phyloP scores from a whole-genome alignment of 2,113 vertebrate genomes.

The Casuarius casuarius region DNA sequence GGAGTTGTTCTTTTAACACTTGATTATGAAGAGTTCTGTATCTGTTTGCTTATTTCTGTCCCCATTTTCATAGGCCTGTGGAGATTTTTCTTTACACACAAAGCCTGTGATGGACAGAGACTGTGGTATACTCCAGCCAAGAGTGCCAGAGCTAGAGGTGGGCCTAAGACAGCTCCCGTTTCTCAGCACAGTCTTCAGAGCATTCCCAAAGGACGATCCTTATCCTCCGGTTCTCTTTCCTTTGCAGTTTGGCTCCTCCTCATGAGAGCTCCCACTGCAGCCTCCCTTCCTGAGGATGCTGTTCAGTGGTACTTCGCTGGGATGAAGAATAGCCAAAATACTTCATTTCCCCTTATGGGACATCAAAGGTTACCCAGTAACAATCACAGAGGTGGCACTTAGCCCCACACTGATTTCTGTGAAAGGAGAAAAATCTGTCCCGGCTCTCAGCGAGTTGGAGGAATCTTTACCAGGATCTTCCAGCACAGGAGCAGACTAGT shows the following conservation, averaged over 20 bases:
- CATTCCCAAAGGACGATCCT: fast-evolving
- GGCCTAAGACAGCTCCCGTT: not conserved
- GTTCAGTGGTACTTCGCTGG: not conserved
- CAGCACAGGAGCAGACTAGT: not conserved
- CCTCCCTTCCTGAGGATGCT: fast-evolving
- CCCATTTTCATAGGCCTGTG: not conserved
- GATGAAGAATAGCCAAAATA: not conserved
- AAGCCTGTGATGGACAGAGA: not conserved
- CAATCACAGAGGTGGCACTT: too few species aligned
- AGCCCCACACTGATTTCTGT: not conserved
- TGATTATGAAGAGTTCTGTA: not conserved
- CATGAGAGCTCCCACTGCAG: fast-evolving
- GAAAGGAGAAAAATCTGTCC: not conserved
- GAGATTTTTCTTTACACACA: not conserved
- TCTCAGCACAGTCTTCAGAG: not conserved
- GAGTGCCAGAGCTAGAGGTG: not conserved
- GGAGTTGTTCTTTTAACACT: not conserved
- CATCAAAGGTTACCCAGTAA: not conserved
- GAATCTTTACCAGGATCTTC: not conserved
- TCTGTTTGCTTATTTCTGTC: not conserved
- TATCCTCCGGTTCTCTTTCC: not conserved
- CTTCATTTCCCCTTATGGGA: not conserved
- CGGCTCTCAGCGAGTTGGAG: too few species aligned
- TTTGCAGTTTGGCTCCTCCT: not conserved
- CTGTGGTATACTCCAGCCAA: not conserved